These are phyloP conservation scores for Phrynocephalus versicolor DNA, from an alignment of 2,113 vertebrate species.

Conservation along the genomic window DNA sequence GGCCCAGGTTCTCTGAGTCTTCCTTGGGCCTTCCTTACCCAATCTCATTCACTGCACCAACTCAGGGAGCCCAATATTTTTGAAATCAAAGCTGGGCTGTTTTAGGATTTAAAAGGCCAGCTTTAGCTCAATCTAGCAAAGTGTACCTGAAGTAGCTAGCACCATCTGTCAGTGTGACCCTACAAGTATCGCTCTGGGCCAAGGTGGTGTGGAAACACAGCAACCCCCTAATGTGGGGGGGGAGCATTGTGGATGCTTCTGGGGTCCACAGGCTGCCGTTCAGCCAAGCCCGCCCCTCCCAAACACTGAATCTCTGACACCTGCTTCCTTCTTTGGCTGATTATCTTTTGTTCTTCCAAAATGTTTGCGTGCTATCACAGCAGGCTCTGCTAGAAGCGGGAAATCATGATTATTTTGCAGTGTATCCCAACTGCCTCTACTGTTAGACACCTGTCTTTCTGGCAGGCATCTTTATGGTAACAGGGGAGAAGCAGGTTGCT, in stretches of 20 bases:
- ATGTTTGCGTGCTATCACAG: slow-evolving; percentile 42
- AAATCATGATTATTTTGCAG: slow-evolving; percentile 66
- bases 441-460: slow-evolving; percentile 74
- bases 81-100: background rate
- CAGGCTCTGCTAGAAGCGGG: slow-evolving; percentile 45
- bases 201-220: background rate
- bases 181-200: background rate
- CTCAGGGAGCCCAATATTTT: background rate
- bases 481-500: slow-evolving; percentile 57
- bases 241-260: background rate
- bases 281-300: slow-evolving; percentile 10
- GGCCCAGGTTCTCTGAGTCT: background rate
- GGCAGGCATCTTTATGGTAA: slow-evolving; percentile 67
- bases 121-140: background rate
- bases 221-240: background rate
- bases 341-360: slow-evolving; percentile 56
- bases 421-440: slow-evolving; percentile 64
- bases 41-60: background rate
- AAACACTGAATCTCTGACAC: slow-evolving; percentile 11
- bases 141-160: background rate
- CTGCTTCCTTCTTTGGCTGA: slow-evolving; percentile 51
- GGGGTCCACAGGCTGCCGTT: background rate
- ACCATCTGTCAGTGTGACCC: slow-evolving; percentile 2
- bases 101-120: background rate
- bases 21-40: background rate